Conservation (phyloP, 2,888 invertebrate species). For the Cyrtodaria siliqua region DNA sequence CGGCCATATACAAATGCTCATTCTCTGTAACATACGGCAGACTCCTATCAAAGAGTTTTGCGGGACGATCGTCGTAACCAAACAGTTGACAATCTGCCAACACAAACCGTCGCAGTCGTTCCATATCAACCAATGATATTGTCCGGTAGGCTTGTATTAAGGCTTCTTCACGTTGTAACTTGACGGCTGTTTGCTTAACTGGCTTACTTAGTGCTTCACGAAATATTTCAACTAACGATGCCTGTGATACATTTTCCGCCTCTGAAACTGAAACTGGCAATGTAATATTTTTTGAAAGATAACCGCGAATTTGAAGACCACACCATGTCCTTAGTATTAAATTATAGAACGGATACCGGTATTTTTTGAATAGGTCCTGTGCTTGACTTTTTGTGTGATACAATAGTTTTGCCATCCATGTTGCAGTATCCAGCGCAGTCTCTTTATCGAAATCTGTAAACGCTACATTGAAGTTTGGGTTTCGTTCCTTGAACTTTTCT, state of each 20-base stretch:
- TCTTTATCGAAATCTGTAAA: slow-evolving; percentile 69
- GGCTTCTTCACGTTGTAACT: slow-evolving; percentile 66
- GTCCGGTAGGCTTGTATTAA: slow-evolving; percentile 67
- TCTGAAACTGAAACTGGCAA: slow-evolving; percentile 59
- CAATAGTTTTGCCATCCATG: slow-evolving; percentile 17
- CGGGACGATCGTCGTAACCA: slow-evolving; percentile 65
- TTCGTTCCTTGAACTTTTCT: slow-evolving; percentile 43
- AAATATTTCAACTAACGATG: slow-evolving; percentile 42
- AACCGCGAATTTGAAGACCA: slow-evolving; percentile 72
- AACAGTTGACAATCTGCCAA: slow-evolving; percentile 71
- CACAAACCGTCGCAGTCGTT: slow-evolving; percentile 59
- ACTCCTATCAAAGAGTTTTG: slow-evolving; percentile 44
- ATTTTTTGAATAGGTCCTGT: slow-evolving; percentile 8
- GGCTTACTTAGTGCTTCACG: slow-evolving; percentile 31
- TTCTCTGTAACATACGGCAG: too few relatives aligned
- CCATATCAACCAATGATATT: slow-evolving; percentile 57
- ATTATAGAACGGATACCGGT: slow-evolving; percentile 61
- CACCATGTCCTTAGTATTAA: slow-evolving; percentile 67
- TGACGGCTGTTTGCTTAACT: slow-evolving; percentile 40
- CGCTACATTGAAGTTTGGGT: slow-evolving; percentile 56
- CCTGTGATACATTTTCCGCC: slow-evolving; percentile 25
- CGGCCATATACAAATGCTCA: too few relatives aligned
- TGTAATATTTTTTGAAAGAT: slow-evolving; percentile 58
- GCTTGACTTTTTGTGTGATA: slow-evolving; percentile 42
- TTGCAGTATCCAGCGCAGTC: slow-evolving; percentile 53